phyloP scores from a whole-genome alignment of 2,113 vertebrate genomes.

The Manacus vitellinus region DNA sequence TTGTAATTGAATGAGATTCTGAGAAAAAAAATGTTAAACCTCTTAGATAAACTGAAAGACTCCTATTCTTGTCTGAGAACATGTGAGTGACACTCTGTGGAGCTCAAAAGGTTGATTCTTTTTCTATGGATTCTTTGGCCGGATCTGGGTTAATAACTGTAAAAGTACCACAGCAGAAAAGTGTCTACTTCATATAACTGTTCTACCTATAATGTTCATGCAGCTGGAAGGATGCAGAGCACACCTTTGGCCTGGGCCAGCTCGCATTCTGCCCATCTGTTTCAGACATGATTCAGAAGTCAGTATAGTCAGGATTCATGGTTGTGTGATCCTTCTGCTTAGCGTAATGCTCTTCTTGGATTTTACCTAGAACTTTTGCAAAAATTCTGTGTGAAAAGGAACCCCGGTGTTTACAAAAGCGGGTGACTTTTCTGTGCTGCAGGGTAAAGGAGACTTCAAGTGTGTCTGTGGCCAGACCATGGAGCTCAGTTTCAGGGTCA shows the following conservation, averaged over 20 bases:
- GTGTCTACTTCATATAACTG: neutral
- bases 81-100: neutral
- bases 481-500: fast-evolving
- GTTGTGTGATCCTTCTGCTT: neutral
- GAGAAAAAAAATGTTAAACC: neutral
- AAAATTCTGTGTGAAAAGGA: neutral
- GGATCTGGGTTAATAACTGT: neutral
- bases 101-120: neutral
- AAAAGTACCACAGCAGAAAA: neutral
- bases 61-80: neutral
- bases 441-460: neutral
- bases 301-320: neutral
- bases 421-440: neutral
- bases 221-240: neutral
- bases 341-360: neutral
- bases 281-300: neutral
- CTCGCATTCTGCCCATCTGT: neutral
- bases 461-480: neutral
- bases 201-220: neutral
- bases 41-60: neutral
- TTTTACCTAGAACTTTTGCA: neutral
- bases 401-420: neutral
- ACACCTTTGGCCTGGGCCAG: neutral
- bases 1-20: neutral
- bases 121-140: neutral